These are phyloP conservation scores for Popillia japonica DNA, from an alignment of 1,140 invertebrate species.

Conservation along the genomic window DNA sequence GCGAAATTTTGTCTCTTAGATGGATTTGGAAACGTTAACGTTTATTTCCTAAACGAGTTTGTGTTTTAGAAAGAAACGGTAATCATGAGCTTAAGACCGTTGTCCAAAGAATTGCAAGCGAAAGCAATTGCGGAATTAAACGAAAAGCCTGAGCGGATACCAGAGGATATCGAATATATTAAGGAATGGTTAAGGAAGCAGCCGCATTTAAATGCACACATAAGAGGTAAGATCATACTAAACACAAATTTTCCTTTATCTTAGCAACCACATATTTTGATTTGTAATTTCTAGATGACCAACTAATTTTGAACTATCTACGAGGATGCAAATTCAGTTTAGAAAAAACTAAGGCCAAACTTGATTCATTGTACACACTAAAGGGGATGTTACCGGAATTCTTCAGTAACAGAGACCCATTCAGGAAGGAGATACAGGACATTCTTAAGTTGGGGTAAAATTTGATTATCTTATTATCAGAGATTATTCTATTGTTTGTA, in stretches of 20 bases:
- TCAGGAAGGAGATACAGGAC: conserved; percentile 53
- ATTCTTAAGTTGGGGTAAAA: conserved; percentile 50
- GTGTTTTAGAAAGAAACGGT: too few relatives aligned
- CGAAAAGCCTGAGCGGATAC: conserved; percentile 66
- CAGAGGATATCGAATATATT: conserved; percentile 65
- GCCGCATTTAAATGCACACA: conserved; percentile 62
- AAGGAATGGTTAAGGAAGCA: conserved; percentile 71
- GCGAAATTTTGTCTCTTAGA: too few relatives aligned
- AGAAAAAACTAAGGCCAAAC: conserved; percentile 70
- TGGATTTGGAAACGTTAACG: too few relatives aligned
- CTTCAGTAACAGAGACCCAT: conserved; percentile 60
- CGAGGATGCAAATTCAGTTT: conserved; percentile 74
- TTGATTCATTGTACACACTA: conserved; percentile 71
- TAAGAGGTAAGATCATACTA: too few relatives aligned
- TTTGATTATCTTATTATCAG: not conserved
- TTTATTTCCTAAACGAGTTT: too few relatives aligned
- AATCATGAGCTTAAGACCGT: conserved; percentile 40
- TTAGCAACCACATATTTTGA: not conserved
- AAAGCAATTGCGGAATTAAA: conserved; percentile 67
- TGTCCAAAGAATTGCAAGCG: conserved; percentile 46
- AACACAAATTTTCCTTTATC: too few relatives aligned
- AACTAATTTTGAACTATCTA: conserved; percentile 69
- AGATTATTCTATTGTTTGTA: too few relatives aligned
- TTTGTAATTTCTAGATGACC: conserved; percentile 62
- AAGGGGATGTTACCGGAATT: conserved; percentile 68